Percentiles rank a stretch among this genome's conserved stretches.
Evolutionary conservation across 2,797 vertebrate species (phyloP).

Genomic region (Onychomys arenicola): DNA sequence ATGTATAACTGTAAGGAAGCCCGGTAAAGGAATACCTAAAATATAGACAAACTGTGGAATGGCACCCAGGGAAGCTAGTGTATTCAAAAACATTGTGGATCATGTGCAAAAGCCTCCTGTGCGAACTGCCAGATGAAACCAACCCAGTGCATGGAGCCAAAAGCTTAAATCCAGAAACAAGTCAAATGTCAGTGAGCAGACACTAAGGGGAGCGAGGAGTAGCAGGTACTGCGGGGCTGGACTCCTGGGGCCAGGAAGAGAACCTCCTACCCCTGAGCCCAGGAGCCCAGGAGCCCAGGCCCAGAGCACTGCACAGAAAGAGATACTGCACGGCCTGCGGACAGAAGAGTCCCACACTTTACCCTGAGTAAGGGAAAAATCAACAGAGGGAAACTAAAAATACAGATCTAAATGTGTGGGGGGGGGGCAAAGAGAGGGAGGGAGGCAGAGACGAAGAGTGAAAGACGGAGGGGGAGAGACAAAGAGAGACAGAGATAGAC

Average conservation of each 20-base stretch:
- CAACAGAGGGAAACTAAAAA: background rate
- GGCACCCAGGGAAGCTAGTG: no score
- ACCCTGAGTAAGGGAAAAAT: background rate
- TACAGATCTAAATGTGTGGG: background rate
- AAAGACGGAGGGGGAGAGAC: background rate
- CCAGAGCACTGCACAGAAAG: background rate
- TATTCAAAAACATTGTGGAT: background rate
- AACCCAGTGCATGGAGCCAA: background rate
- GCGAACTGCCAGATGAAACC: background rate
- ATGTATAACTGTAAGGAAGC: background rate
- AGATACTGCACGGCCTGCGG: background rate
- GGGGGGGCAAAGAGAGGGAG: no score
- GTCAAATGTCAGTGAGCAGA: background rate
- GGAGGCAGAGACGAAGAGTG: background rate
- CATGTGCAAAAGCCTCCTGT: background rate
- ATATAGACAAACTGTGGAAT: background rate
- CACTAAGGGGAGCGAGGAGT: background rate
- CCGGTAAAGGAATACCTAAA: background rate
- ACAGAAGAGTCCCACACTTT: background rate
- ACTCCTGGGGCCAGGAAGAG: background rate
- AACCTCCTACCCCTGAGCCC: background rate
- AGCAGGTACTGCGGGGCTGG: background rate
- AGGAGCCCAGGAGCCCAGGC: background rate
- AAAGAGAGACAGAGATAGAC: background rate
- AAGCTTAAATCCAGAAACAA: background rate